A percentile compares a stretch with the other conserved stretches of the same genome.
Conservation (phyloP, 2,888 invertebrate genomes). For the Diplazon laetatorius region DNA sequence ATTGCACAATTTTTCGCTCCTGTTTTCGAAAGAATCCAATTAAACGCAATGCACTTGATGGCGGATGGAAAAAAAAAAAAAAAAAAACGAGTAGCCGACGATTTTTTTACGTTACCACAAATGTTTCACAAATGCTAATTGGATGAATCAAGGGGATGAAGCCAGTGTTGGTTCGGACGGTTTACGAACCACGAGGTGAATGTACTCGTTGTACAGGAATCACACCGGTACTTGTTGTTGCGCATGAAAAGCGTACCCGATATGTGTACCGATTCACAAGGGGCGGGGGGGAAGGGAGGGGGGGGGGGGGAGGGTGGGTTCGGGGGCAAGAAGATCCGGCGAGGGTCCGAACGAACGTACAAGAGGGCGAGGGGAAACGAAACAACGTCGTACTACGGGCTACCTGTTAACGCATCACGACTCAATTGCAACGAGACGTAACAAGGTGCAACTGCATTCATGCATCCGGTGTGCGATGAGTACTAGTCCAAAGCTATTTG, state of each 20-base stretch:
- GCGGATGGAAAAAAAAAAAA: too few relatives aligned
- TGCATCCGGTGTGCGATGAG: conserved; percentile 41
- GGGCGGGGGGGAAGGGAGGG: conserved; percentile 9
- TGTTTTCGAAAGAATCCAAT: too few relatives aligned
- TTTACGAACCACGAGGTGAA: conserved; percentile 11
- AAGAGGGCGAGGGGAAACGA: conserved; percentile 54
- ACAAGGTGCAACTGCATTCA: conserved; percentile 46
- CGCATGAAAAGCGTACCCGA: background rate
- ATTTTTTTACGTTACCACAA: too few relatives aligned
- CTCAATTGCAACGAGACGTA: conserved; percentile 54
- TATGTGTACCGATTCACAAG: background rate
- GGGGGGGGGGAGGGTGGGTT: conserved; percentile 36
- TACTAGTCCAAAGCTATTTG: conserved; percentile 1
- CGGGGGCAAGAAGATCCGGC: conserved; percentile 35
- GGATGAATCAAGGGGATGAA: conserved; percentile 13
- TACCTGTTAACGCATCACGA: conserved; percentile 58
- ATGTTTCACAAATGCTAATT: conserved; percentile 9
- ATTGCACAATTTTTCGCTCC: too few relatives aligned
- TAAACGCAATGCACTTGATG: too few relatives aligned
- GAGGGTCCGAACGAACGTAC: conserved; percentile 31
- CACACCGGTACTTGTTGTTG: conserved; percentile 32
- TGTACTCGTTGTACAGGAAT: conserved; percentile 31
- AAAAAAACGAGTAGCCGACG: too few relatives aligned
- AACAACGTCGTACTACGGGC: conserved; percentile 36
- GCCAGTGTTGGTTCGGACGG: background rate